Evolutionary conservation across 2,888 invertebrate genomes (phyloP).

Genomic region (Flabesymbios commensalis): DNA sequence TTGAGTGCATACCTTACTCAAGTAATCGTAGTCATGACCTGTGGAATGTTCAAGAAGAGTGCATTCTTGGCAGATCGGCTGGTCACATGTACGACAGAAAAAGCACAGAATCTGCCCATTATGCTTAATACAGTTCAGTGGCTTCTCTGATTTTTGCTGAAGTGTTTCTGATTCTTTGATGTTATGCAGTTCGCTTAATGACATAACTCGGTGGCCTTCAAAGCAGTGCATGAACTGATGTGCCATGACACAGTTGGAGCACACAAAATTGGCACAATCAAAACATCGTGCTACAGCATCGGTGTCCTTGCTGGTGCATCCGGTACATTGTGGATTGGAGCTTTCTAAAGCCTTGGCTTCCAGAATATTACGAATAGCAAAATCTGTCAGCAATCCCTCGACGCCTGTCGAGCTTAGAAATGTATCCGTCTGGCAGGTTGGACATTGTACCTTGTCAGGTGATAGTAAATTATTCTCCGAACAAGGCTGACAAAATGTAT

Average conservation of each 20-base stretch:
- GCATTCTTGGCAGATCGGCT: constrained; percentile 95
- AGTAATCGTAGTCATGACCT: constrained; percentile 53
- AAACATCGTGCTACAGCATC: constrained; percentile 94
- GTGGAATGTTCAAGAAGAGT: constrained; percentile 72
- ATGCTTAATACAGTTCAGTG: constrained; percentile 82
- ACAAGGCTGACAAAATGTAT: constrained; percentile 83
- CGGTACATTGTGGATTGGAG: constrained; percentile 73
- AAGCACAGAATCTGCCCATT: constrained; percentile 89
- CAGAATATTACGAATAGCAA: constrained; percentile 65
- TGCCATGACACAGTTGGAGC: constrained; percentile 96
- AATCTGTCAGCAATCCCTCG: constrained; percentile 72
- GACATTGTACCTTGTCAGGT: constrained; percentile 76
- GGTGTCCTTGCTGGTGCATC: constrained; percentile 92
- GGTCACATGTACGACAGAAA: constrained; percentile 90
- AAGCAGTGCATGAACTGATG: constrained; percentile 99
- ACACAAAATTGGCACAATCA: constrained; percentile 94
- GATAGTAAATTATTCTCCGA: constrained; percentile 70
- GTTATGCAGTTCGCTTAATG: constrained; percentile 65
- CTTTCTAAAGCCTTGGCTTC: constrained; percentile 57
- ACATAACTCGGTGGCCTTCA: constrained; percentile 85
- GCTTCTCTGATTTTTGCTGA: constrained; percentile 45
- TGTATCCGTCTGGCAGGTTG: constrained; percentile 66
- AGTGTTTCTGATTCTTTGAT: constrained; percentile 64
- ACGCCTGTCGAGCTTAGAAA: constrained; percentile 64
- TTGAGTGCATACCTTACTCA: constrained; percentile 62